Base-by-base conservation (phyloP, 2,888 invertebrate genomes). In the Xestobium rufovillosum region DNA sequence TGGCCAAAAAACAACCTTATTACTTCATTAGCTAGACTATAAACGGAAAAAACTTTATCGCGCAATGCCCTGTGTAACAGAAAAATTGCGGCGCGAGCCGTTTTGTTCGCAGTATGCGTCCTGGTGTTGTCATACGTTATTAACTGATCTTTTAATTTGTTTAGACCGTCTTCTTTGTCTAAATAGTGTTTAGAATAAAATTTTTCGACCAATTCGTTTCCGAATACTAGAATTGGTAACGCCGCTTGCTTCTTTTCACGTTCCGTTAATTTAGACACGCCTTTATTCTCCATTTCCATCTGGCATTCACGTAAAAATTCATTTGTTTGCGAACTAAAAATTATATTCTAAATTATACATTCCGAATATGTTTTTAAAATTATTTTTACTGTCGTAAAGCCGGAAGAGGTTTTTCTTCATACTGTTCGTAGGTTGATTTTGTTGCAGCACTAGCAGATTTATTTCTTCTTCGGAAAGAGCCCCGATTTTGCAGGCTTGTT, bases 101-200 rank as follows among this genome's bases (percentile, higher is more conserved):
- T 83, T 65, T 89, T 89, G 60, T 87, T 87, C 1, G 82, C 76
- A 1, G 74, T 71, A 47, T 74, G 70, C 52, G 63, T 58, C 44
- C 57, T 54, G 4, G 56, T 55, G 36, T 60, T 63, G 48, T 70
- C 67, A 44, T 71, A 71, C 2, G 63, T 59, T 31, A 68, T 56
- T 26, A 78, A 52, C 43, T 72, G 71, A 37, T 72, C 71, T 50
- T 74, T 73, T 27, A 90, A 65, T 11, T 78, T 73, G 43, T 79
- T 73, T n/a, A 91, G 62, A 0, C 89, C 89, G 55, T 89, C 88
- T 59, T 90, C 90, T 56, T 90, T 87, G 60, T 90, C 89, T 29
- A 87, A 75, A 64, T 84, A 91, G 61, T 86, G 88, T 53, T 90
- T 88, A 3, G 89, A 88, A 64, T 86, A 90, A 63, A 89, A 87